Base-by-base conservation (phyloP, 92 coral and sea anemone genomes). In the Umimayanthus kanabou region DNA sequence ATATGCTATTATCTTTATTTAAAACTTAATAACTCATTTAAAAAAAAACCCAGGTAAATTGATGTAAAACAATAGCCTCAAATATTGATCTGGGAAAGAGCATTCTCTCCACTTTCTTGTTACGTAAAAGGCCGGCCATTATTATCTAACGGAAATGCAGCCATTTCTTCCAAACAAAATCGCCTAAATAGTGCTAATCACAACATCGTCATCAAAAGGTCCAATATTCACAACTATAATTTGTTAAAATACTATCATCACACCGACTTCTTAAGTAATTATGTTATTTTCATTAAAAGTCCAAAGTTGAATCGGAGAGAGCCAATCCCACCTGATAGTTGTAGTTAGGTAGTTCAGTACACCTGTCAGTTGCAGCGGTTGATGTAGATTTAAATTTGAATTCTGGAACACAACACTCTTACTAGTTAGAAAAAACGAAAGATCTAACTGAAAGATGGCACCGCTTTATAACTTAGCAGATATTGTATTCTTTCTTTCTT, bases 51-150 rank as follows among this genome's bases (percentile, higher is more conserved):
- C 39, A 22, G 58, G 20, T 14, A 43, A 26, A 25, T n/a, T 9
- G 11, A 69, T 69, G 77, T 16, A 43, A 22, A 39, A 82, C 49
- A 82, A 82, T 55, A 16, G 28, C 45, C 55, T 65, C 53, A 82
- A 81, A 69, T 69, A 82, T 82, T 67, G 77, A 82, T 39, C 64
- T 82, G 77, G 86, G 77, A 82, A 82, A 81, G 5, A 33, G 8
- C 1, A 67, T 5, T 6, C 22, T 82, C 58, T 47, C 73, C 69
- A 5, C 3, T 5, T n/a, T 82, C 64, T 45, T 67, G 47, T 37
- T 64, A 81, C 37, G 86, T 67, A 40, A 42, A 67, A 47, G 30
- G 28, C 8, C 76, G 26, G 30, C 58, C 37, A 49, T 4, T 4
- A 39, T 39, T 6, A 66, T 0, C 26, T 25, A 67, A 40, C 77